A percentile compares a stretch with the other conserved stretches of the same genome.
These are phyloP conservation scores for Pterocles gutturalis DNA, from an alignment of 2,113 vertebrate species.

Conservation along the genomic window DNA sequence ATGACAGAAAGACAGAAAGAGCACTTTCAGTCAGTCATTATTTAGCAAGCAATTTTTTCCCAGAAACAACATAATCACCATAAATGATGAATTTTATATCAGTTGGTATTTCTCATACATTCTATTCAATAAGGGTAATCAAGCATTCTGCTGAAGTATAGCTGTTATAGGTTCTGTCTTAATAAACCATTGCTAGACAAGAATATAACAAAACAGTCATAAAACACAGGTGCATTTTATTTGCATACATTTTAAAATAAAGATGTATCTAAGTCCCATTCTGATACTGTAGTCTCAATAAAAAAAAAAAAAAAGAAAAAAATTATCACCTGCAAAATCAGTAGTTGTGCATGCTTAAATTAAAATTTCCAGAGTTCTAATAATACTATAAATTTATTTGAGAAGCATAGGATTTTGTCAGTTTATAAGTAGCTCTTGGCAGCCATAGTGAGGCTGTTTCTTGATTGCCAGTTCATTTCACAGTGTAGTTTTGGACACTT, in stretches of 20 bases:
- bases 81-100: background rate
- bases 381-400: background rate
- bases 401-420: background rate
- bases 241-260: background rate
- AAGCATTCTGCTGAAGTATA: background rate
- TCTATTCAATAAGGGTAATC: background rate
- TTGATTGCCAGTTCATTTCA: background rate
- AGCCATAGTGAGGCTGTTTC: background rate
- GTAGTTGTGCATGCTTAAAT: background rate
- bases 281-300: background rate
- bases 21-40: background rate
- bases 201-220: background rate
- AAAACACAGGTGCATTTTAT: background rate
- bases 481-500: background rate
- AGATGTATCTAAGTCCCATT: background rate
- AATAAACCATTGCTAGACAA: background rate
- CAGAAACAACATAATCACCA: background rate
- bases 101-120: background rate
- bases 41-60: background rate
- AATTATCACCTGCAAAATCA: background rate
- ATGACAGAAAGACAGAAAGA: background rate
- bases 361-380: background rate
- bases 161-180: background rate
- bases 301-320: background rate
- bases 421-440: background rate